phyloP scores from a whole-genome alignment of 2,113 vertebrate genomes.

The Hiodon alosoides region DNA sequence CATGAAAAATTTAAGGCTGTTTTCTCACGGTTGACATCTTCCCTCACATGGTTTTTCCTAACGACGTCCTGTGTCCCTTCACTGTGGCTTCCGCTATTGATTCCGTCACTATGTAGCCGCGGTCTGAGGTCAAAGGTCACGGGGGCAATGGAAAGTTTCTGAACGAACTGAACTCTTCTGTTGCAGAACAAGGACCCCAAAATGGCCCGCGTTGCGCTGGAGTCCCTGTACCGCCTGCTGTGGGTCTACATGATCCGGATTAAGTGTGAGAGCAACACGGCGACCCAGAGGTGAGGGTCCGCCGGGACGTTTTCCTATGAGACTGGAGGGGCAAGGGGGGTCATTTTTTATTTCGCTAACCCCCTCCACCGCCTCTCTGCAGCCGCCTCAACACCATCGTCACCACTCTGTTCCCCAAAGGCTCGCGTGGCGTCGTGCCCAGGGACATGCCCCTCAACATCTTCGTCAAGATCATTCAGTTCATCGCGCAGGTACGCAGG shows the following conservation, averaged over 20 bases:
- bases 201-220: constrained; percentile 97
- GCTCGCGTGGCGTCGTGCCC: constrained; percentile 91
- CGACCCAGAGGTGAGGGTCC: constrained; percentile 84
- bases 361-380: constrained; percentile 41
- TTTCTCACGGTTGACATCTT: too few relatives aligned
- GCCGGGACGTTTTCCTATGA: background rate
- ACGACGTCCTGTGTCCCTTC: too few relatives aligned
- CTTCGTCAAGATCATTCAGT: constrained; percentile 98
- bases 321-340: background rate
- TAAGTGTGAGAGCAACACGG: constrained; percentile 98
- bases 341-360: background rate
- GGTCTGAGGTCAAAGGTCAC: too few relatives aligned
- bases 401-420: constrained; percentile 95
- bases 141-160: background rate
- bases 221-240: constrained; percentile 92
- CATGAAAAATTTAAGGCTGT: too few relatives aligned
- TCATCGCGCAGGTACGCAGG: constrained; percentile 86
- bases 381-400: constrained; percentile 95
- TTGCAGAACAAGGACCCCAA: constrained; percentile 94
- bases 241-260: constrained; percentile 99
- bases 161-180: constrained; percentile 25
- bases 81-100: too few relatives aligned
- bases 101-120: too few relatives aligned
- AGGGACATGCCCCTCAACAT: constrained; percentile 98
- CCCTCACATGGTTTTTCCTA: too few relatives aligned